These are phyloP conservation scores for Aviceda subcristata DNA, from an alignment of 2,113 vertebrate genomes.

Conservation along the genomic window DNA sequence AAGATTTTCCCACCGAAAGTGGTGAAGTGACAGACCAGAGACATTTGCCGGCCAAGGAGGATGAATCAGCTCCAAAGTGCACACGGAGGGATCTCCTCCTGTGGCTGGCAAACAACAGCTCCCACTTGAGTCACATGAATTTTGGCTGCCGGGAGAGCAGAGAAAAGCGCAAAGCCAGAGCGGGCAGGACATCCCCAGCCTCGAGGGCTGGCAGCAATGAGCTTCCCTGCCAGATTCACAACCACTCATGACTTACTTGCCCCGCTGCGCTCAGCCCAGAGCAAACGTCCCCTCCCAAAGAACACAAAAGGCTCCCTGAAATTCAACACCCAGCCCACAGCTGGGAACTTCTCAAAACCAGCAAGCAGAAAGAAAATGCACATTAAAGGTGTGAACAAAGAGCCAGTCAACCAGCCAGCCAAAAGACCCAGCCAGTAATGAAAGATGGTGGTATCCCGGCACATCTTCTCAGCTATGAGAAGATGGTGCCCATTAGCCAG, in stretches of 20 bases:
- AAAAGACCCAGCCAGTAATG: not conserved
- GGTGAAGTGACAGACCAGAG: constrained; percentile 20
- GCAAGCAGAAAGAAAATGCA: not conserved
- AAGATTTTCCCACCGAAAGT: not conserved
- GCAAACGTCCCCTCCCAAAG: not conserved
- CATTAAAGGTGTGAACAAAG: not conserved
- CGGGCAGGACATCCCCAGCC: not conserved
- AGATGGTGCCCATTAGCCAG: not conserved
- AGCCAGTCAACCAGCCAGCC: not conserved
- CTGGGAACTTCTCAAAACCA: not conserved
- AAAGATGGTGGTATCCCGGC: not conserved
- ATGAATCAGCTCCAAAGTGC: constrained; percentile 26
- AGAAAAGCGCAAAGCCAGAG: not conserved
- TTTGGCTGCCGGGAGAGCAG: not conserved
- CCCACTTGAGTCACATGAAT: not conserved
- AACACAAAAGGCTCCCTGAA: not conserved
- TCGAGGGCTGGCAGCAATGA: not conserved
- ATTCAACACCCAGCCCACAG: not conserved
- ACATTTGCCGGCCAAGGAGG: not conserved
- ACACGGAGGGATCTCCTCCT: not conserved
- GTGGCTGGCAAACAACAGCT: not conserved
- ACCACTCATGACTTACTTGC: not conserved
- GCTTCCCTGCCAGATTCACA: not conserved
- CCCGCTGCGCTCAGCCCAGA: not conserved
- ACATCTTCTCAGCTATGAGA: not conserved